Percentiles rank a stretch among this genome's conserved stretches.
These are phyloP conservation scores for Cryptocheilus praepositus DNA, from an alignment of 2,888 invertebrate species.

Conservation along the genomic window DNA sequence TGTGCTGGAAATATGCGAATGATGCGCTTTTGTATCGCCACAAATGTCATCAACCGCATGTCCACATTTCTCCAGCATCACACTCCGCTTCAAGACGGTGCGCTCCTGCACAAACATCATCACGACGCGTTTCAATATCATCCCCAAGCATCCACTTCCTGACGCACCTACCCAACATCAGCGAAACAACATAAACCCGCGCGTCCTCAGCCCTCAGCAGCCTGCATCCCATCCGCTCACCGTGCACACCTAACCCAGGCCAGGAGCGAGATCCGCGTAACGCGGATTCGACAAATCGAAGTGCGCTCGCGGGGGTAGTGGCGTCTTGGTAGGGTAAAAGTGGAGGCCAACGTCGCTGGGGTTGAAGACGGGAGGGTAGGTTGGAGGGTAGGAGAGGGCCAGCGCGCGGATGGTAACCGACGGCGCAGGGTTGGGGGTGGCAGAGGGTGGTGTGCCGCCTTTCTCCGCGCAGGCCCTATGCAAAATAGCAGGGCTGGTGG, in stretches of 20 bases:
- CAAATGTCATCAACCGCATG: too few species aligned
- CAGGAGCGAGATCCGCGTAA: slow-evolving; percentile 55
- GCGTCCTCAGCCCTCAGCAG: too few species aligned
- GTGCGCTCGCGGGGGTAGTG: slow-evolving; percentile 47
- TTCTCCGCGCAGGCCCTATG: slow-evolving; percentile 72
- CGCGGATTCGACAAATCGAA: slow-evolving; percentile 72
- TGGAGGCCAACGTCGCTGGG: slow-evolving; percentile 17
- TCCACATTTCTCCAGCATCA: too few species aligned
- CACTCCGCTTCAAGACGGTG: too few species aligned
- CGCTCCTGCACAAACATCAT: too few species aligned
- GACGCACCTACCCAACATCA: too few species aligned
- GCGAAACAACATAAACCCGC: slow-evolving; percentile 17
- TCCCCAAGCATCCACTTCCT: too few species aligned
- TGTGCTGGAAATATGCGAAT: too few species aligned
- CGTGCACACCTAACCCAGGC: too few species aligned
- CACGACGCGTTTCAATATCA: too few species aligned
- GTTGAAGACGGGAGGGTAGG: slow-evolving; percentile 22
- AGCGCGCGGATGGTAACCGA: neutral
- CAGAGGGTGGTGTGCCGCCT: slow-evolving; percentile 52
- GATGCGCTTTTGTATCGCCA: too few species aligned
- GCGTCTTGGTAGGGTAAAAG: slow-evolving; percentile 19
- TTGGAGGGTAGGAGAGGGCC: slow-evolving; percentile 4
- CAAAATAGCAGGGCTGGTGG: slow-evolving; percentile 67
- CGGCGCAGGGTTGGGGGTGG: slow-evolving; percentile 22
- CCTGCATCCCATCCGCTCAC: too few species aligned